Conservation (phyloP, 2,113 vertebrate species). For the Microtus oregoni region DNA sequence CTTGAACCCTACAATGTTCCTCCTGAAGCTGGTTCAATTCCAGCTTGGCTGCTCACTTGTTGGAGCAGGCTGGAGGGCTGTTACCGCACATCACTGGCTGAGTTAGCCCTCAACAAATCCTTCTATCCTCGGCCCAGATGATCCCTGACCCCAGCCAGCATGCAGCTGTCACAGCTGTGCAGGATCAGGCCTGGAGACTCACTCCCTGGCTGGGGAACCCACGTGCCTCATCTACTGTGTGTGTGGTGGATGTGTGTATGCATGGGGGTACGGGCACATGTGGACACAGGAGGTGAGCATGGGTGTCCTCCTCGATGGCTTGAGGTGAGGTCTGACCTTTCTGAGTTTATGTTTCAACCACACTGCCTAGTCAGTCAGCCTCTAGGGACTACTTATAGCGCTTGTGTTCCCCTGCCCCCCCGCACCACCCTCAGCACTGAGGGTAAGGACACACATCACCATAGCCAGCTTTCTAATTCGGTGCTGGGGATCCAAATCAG, state of each 20-base stretch:
- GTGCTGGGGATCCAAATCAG: background rate
- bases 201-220: background rate
- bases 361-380: background rate
- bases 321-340: background rate
- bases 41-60: rapidly evolving
- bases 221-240: background rate
- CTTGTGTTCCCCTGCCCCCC: too few species aligned
- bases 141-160: background rate
- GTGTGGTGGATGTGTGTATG: background rate
- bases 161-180: rapidly evolving
- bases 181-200: background rate
- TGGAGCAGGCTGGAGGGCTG: rapidly evolving
- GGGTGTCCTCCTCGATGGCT: too few species aligned
- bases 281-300: background rate
- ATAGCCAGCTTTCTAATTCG: background rate
- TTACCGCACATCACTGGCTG: rapidly evolving
- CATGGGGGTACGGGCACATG: too few species aligned
- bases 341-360: background rate
- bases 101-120: rapidly evolving
- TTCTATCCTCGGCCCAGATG: background rate
- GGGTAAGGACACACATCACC: background rate
- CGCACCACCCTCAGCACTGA: background rate
- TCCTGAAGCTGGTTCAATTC: background rate
- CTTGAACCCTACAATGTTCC: rapidly evolving
- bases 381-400: background rate